Evolutionary conservation across 2,888 invertebrate genomes (phyloP), one percentile per base, ranked within the genome.

Genomic region (Philopedon plagiatum): DNA sequence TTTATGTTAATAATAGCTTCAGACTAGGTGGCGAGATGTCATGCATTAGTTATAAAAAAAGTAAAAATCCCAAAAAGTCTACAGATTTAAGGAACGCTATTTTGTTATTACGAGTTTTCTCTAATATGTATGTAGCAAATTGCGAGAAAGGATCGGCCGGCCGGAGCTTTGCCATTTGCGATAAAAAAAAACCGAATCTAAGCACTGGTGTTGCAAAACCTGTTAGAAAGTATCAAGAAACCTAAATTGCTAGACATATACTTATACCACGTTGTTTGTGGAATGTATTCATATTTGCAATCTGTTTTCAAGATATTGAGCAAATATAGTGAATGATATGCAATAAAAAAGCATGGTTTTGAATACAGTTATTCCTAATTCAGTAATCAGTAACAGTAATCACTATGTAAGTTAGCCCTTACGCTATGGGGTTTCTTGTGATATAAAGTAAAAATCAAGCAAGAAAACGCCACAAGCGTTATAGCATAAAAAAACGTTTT

Each of bases 171-270:
- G 68, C 68, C 68, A 69, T 69, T 69, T 69, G 56, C 61, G 11
- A 39, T 26, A 19, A 29, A 51, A 68, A 68, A 68, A 61, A 68
- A 11, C 15, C 56, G 21, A 13, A 23, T 62, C 18, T 29, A 56
- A 54, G 39, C 57, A 41, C 37, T 19, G 41, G 37, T 54, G 29
- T 69, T 69, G 68, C 68, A 54, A 69, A 62, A 69, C 68, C 41
- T n/a, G 67, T 67, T 69, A 61, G 68, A 69, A 69, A 69, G 68
- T 69, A 54, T 34, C 29, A 29, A 51, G 51, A 32, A 69, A 56
- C 68, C 68, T 69, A 69, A 39, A 62, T 69, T 29, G 21, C 13
- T 15, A 51, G 51, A 51, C 21, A 29, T 15, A 23, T 26, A 49
- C 13, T 5, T 7, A 26, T n/a, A 44, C 44, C 44, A 44, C 13